Evolutionary conservation across 2,113 vertebrate species (phyloP), one percentile per base, ranked within the genome.

Genomic region (Osmerus eperlanus): DNA sequence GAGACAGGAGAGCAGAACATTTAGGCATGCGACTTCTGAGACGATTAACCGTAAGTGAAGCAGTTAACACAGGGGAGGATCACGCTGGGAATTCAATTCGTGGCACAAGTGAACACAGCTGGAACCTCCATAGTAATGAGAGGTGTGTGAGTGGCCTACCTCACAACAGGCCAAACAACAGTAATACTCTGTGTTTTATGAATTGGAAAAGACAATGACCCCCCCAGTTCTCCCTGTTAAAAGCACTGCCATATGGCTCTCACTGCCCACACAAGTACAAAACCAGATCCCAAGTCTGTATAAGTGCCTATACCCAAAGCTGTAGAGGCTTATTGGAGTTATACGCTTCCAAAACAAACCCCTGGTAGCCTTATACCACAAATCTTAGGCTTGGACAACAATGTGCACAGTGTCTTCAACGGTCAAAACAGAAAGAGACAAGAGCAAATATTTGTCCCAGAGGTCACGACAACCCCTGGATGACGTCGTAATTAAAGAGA

Each of bases 121-220:
- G 62, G 56, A 18, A 36, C 32, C 21, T 16, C 3, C 16, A 60
- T 16, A 14, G 21, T n/a, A 54, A 28, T 21, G 25, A 21, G 23
- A 68, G 67, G 32, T 21, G 25, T 12, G 53, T 18, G 55, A 52
- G 18, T 51, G n/a, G 2, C 21, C 28, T 23, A 29, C 70, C 19
- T 68, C 41, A 47, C 61, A 29, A 16, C 61, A 29, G 18, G 32
- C 29, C 59, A 62, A 63, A 52, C 58, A 61, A 59, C 28, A 47
- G 28, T n/a, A 68, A 58, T 61, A 56, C 28, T 54, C 66, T 68
- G 29, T 64, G 55, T 53, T 62, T 74, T 62, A 73, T 59, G 51
- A 69, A 47, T 41, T 25, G 54, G 71, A 73, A 73, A 60, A 66
- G 53, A 59, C 16, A 29, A 32, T 23, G 41, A 64, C 21, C 59